Evolutionary conservation across 2,797 vertebrate genomes (phyloP).

Genomic region (Lutjanus campechanus): DNA sequence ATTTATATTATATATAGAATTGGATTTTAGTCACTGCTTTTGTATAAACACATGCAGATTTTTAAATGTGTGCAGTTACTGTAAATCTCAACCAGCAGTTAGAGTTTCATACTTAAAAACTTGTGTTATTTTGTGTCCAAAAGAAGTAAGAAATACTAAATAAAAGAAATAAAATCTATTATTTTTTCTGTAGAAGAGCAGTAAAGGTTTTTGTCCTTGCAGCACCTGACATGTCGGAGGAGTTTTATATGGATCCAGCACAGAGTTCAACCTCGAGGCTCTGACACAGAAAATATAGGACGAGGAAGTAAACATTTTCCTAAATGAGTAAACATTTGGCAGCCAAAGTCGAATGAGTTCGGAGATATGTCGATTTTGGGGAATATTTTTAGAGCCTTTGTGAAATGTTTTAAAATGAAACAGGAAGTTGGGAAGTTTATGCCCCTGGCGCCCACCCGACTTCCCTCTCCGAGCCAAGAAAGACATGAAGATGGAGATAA

Average conservation of each 20-base stretch:
- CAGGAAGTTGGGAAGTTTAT: slow-evolving; percentile 83
- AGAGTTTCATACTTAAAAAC: too few relatives aligned
- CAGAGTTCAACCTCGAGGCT: slow-evolving; percentile 51
- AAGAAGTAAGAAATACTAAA: not conserved
- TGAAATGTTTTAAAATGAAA: slow-evolving; percentile 84
- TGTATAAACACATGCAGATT: too few relatives aligned
- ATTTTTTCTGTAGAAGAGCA: not conserved
- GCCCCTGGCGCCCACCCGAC: slow-evolving; percentile 69
- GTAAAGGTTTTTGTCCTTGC: not conserved
- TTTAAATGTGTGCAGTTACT: too few relatives aligned
- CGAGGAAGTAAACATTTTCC: slow-evolving; percentile 72
- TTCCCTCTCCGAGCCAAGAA: slow-evolving; percentile 68
- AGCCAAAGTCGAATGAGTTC: slow-evolving; percentile 65
- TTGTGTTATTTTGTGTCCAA: too few relatives aligned
- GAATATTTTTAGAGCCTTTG: slow-evolving; percentile 85
- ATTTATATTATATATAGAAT: too few relatives aligned
- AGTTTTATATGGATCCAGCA: slow-evolving; percentile 12
- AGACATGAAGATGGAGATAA: slow-evolving; percentile 68
- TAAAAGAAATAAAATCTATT: too few relatives aligned
- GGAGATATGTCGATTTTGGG: slow-evolving; percentile 76
- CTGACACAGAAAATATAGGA: slow-evolving; percentile 53
- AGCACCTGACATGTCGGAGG: slow-evolving; percentile 5
- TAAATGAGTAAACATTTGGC: slow-evolving; percentile 77
- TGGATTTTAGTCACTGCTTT: too few relatives aligned
- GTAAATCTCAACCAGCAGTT: too few relatives aligned